Evolutionary conservation across 1,140 invertebrate genomes (phyloP).

Genomic region (Micrasema longulum): DNA sequence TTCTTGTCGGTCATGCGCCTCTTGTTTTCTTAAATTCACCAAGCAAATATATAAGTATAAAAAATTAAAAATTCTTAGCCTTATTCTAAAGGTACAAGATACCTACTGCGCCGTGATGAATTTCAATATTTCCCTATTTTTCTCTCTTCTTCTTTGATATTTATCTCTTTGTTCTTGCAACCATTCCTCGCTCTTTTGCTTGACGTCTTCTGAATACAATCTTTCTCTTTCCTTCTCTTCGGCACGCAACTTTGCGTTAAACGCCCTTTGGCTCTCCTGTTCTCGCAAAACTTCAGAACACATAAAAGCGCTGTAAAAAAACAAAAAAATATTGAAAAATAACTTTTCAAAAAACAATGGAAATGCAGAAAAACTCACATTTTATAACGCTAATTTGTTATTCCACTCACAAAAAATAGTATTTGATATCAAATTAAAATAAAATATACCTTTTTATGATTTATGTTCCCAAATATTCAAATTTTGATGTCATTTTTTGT

Average conservation of each 20-base stretch:
- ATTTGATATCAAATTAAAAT: no score
- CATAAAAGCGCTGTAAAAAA: slow-evolving; percentile 60
- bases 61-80: no score
- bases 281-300: slow-evolving; percentile 63
- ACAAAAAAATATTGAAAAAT: no score
- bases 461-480: no score
- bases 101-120: slow-evolving; percentile 49
- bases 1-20: slow-evolving; percentile 58
- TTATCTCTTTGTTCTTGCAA: slow-evolving; percentile 56
- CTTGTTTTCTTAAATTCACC: slow-evolving; percentile 57
- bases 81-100: no score
- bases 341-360: no score
- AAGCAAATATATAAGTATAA: no score
- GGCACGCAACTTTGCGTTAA: slow-evolving; percentile 57
- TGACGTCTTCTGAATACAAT: slow-evolving; percentile 58
- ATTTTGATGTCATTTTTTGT: no score
- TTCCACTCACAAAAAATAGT: no score
- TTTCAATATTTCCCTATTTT: slow-evolving; percentile 44
- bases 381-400: no score
- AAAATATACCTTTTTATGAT: no score
- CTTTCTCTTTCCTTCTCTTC: slow-evolving; percentile 57
- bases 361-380: no score
- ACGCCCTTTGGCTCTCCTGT: slow-evolving; percentile 61
- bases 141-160: slow-evolving; percentile 57
- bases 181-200: slow-evolving; percentile 61